Evolutionary conservation across 2,888 invertebrate species (phyloP), one percentile per base, ranked within the genome.

Genomic region (Melanargia galathea): DNA sequence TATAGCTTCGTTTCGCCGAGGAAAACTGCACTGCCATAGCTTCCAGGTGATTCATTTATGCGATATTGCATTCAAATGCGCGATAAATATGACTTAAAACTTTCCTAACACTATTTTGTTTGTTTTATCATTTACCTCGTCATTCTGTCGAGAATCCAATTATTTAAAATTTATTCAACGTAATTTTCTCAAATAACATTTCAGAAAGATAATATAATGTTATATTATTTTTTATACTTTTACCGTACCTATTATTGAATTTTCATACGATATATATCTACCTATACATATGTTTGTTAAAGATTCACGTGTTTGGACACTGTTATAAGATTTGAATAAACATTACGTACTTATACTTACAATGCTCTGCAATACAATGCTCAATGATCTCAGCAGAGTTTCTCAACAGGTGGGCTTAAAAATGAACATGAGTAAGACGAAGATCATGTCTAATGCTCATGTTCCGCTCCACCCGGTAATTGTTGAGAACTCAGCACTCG

Each of bases 21-120:
- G 51, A 60, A 60, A 60, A 60, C 33, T 51, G 38, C 40, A 60
- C 33, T 51, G 38, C 40, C 54, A 60, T 52, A 54, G 54, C 52
- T 45, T 52, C 22, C 54, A 30, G 46, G 46, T 60, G 52, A 60
- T 54, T 54, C 54, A 54, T 52, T 60, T 54, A 54, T 35, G 22
- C 20, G 43, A 56, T 56, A 56, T 43, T 43, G 43, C 26, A 26
- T 56, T 43, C 5, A 43, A 56, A 56, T 56, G 16, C 56, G 18
- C 18, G 11, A 18, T 43, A 45, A 43, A 43, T 43, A 56, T 56
- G 43, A 56, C 45, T 56, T 40, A 16, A 16, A 24, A 38, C 13
- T 24, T 54, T 20, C 20, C 8, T 33, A 24, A 24, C 13, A 46
- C 33, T 11, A 16, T 20, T 30, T 33, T 30, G 51, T 51, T 51